Evolutionary conservation across 2,113 vertebrate species (phyloP).

Genomic region (Anguilla rostrata): DNA sequence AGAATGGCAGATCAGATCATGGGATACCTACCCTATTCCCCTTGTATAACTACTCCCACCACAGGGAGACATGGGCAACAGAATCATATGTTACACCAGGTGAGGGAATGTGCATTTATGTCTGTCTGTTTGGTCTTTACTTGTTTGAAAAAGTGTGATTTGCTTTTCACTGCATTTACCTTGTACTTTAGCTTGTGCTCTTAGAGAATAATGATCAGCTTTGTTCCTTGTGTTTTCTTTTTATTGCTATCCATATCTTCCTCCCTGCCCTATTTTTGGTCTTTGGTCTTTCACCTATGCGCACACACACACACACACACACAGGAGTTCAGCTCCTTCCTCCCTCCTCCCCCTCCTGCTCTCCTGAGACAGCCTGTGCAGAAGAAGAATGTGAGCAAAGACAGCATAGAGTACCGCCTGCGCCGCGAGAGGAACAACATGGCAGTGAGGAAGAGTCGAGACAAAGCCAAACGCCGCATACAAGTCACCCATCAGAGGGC

Average conservation of each 20-base stretch:
- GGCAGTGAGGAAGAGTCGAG: slow-evolving; percentile 86
- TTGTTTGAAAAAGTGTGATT: not conserved
- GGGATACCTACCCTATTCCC: slow-evolving; percentile 60
- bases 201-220: too few relatives aligned
- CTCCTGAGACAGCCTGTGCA: slow-evolving; percentile 54
- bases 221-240: not conserved
- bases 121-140: not conserved
- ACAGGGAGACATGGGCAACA: slow-evolving; percentile 46
- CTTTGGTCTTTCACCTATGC: not conserved
- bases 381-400: slow-evolving; percentile 82
- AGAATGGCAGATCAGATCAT: slow-evolving; percentile 62
- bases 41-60: slow-evolving; percentile 48
- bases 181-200: not conserved
- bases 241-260: not conserved
- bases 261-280: too few relatives aligned
- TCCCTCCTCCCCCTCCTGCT: slow-evolving; percentile 54
- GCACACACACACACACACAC: slow-evolving; percentile 8
- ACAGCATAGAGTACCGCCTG: slow-evolving; percentile 82
- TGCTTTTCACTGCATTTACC: not conserved
- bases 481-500: slow-evolving; percentile 84
- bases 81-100: slow-evolving; percentile 57
- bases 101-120: slow-evolving; percentile 24
- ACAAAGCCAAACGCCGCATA: slow-evolving; percentile 85
- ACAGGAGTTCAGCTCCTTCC: slow-evolving; percentile 65
- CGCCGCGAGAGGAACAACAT: slow-evolving; percentile 86